Evolutionary conservation across 2,797 vertebrate species (phyloP).

Genomic region (Poeciliopsis presidionis): DNA sequence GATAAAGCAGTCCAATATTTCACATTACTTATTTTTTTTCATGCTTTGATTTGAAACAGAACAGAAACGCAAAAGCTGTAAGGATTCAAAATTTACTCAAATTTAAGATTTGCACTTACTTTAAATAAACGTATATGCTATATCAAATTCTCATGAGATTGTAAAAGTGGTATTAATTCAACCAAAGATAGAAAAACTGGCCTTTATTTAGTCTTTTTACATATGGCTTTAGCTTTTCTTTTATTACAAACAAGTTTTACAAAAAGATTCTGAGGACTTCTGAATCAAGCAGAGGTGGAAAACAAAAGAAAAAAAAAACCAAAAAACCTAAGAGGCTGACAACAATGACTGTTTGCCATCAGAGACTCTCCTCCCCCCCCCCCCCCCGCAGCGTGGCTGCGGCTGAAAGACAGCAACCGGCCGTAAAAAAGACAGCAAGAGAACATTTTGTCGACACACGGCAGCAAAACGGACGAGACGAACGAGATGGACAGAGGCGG

Average conservation of each 20-base stretch:
- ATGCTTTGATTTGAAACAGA: neutral
- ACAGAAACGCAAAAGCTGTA: neutral
- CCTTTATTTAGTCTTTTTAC: conserved; percentile 78
- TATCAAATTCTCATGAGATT: neutral
- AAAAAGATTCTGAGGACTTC: conserved; percentile 71
- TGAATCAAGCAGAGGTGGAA: conserved; percentile 65
- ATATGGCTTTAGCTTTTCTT: conserved; percentile 81
- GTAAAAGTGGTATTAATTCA: neutral
- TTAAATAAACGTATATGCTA: neutral
- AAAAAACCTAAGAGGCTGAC: conserved; percentile 23
- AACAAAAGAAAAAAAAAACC: conserved; percentile 15
- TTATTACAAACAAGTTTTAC: conserved; percentile 79
- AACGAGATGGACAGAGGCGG: conserved; percentile 42
- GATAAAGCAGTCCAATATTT: neutral
- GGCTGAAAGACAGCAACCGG: conserved; percentile 43
- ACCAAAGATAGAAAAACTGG: conserved; percentile 64
- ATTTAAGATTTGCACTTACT: neutral
- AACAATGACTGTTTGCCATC: conserved; percentile 46
- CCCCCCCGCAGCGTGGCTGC: conserved; percentile 5
- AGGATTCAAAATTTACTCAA: neutral
- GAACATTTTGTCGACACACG: conserved; percentile 38
- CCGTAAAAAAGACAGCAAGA: conserved; percentile 34
- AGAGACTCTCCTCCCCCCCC: conserved; percentile 12
- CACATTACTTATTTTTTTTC: neutral
- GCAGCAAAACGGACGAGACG: conserved; percentile 47